Evolutionary conservation across 2,888 invertebrate species (phyloP), one percentile per base, ranked within the genome.

Genomic region (Phalera bucephala): DNA sequence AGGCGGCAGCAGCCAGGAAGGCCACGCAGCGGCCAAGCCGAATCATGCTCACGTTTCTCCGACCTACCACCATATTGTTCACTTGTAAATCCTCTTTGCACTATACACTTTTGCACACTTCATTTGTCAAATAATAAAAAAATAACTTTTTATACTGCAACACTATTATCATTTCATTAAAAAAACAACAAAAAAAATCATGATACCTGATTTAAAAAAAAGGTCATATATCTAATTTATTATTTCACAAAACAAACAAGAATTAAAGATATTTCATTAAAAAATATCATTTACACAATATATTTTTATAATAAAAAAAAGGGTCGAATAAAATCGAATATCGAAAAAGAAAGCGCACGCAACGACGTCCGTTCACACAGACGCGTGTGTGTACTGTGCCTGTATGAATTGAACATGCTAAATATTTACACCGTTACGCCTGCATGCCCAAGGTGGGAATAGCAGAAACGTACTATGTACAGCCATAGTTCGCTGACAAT

Each of bases 1-100:
- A 90, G 35, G 92, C 92, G 1, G 92, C 91, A 1, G 92, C 91
- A 9, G 91, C 91, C 40, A 92, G 86, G 65, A 92, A 92, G 1
- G 92, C 89, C 33, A 92, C 88, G 54, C 92, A 92, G 58, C 92
- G 77, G 31, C 91, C 85, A 13, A 92, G 67, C 25, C 91, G 79
- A 75, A 90, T 81, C 72, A 88, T 81, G 55, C 88, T 87, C 44
- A 86, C 59, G 64, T 90, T 91, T 49, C 86, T 68, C 45, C 85
- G 67, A 27, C 76, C 77, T 60, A 78, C 76, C 33, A 53, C 69
- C 69, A 73, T 73, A 23, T 36, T 61, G 46, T 11, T 10, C 17
- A 39, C 40, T 35, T 29, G 39, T 38, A 30, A 40, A 19, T 20
- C 38, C 23, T 35, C 35, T 37, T 40, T 29, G 45, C 17, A 46